Base-by-base conservation (phyloP, 2,113 vertebrate species). In the Myodes glareolus region DNA sequence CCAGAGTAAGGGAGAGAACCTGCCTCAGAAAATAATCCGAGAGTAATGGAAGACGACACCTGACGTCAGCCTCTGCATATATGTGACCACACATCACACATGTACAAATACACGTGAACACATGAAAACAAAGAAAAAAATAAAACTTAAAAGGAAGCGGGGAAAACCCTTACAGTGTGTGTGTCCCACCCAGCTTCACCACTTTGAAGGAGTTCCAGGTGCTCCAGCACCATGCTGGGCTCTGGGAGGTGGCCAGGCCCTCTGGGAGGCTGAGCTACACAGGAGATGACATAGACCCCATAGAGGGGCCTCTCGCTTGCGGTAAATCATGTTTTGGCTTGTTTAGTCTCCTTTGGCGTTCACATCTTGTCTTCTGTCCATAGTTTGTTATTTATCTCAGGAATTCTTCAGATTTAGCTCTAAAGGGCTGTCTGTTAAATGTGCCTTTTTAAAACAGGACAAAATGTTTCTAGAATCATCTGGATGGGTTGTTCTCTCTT, bases 401-500 rank as follows among this genome's bases (percentile, higher is more conserved):
- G 31, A 77, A 93, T 4, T 47, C 52, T 63, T 96, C 82, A 70
- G 90, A 73, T 90, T 97, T 80, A 75, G 27, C 78, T 84, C 21
- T 75, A 47, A 73, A 92, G 9, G 84, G 17, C 17, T 10, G 0
- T 50, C n/a, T 85, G 73, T 50, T 45, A 52, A 5, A 0, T 9
- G 45, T 36, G 39, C 63, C 42, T 85, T 94, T 82, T 88, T 12
- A 78, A 94, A 90, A 68, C 85, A 88, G 7, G 21, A 25, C 4
- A 6, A 81, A 70, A 73, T 92, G 91, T 78, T 95, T 90, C 36
- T 27, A 31, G 47, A 88, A 3, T 58, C 73, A 50, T 33, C 17
- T 27, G 67, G 50, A 10, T 2, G 5, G 1, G 4, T 17, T 4
- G 8, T 4, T 33, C 61, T 42, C 39, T 2, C 52, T 27, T 23